Evolutionary conservation across 2,888 invertebrate species (phyloP).

Genomic region (Dysmachus trigonus): DNA sequence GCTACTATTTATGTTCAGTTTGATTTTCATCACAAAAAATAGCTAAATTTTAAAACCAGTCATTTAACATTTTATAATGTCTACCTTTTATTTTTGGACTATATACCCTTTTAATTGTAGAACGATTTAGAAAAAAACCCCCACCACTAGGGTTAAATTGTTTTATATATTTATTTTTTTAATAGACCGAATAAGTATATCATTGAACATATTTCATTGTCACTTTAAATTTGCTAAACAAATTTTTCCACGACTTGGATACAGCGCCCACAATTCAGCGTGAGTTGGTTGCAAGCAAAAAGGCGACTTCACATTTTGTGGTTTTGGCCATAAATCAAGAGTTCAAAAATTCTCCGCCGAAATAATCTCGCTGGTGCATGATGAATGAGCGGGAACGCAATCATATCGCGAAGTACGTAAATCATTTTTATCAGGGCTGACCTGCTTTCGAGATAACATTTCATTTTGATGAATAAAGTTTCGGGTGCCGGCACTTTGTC

Average conservation of each 20-base stretch:
- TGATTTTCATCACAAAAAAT: too few species aligned
- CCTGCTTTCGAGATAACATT: constrained; percentile 25
- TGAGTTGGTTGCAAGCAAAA: background rate
- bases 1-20: too few species aligned
- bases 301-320: background rate
- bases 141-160: too few species aligned
- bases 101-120: too few species aligned
- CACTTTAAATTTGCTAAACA: background rate
- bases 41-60: too few species aligned
- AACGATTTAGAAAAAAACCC: too few species aligned
- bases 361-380: constrained; percentile 3
- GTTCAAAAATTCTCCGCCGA: background rate
- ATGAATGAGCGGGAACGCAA: constrained; percentile 15
- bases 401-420: constrained; percentile 11
- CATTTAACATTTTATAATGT: too few species aligned
- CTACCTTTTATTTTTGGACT: too few species aligned
- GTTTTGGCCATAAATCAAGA: background rate
- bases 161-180: too few species aligned
- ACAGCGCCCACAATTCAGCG: background rate
- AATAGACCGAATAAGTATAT: background rate
- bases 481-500: constrained; percentile 22
- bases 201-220: background rate
- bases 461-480: background rate
- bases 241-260: background rate
- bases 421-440: constrained; percentile 30